Percentiles rank a stretch among this genome's conserved stretches.
Evolutionary conservation across 2,888 invertebrate species (phyloP).

Genomic region (Ischnus inquisitorius): DNA sequence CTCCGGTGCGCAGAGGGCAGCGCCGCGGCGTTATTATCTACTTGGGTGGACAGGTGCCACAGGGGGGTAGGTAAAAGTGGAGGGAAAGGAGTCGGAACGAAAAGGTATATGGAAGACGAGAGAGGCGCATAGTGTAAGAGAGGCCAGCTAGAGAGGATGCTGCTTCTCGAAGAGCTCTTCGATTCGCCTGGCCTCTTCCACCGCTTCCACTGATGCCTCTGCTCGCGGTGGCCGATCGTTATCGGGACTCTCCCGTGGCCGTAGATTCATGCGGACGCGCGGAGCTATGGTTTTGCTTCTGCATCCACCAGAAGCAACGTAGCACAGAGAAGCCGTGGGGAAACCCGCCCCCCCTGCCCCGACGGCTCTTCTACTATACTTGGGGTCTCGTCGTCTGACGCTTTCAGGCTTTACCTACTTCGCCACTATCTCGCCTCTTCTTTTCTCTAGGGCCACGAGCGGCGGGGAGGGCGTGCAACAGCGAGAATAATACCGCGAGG

Average conservation of each 20-base stretch:
- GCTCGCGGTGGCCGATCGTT: constrained; percentile 79
- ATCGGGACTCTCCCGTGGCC: constrained; percentile 75
- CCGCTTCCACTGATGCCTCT: constrained; percentile 58
- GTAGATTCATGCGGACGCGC: constrained; percentile 64
- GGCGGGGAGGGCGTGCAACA: neutral
- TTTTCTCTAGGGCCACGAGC: neutral
- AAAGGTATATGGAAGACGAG: constrained; percentile 37
- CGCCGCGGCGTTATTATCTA: constrained; percentile 81
- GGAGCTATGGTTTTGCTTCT: constrained; percentile 58
- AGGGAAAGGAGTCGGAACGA: constrained; percentile 33
- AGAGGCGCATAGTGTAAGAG: constrained; percentile 30
- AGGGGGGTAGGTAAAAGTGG: constrained; percentile 67
- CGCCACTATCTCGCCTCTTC: constrained; percentile 36
- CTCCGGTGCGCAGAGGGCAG: constrained; percentile 62
- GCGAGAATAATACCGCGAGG: constrained; percentile 76
- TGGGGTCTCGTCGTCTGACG: constrained; percentile 38
- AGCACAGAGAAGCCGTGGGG: constrained; percentile 23
- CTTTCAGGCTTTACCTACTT: constrained; percentile 59
- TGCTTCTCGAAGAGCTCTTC: constrained; percentile 48
- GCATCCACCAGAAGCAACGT: constrained; percentile 46
- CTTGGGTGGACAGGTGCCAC: constrained; percentile 83
- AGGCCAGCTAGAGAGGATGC: constrained; percentile 27
- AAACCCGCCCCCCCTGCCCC: neutral
- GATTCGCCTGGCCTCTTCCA: constrained; percentile 65
- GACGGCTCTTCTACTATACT: constrained; percentile 45